Conservation (phyloP, 2,113 vertebrate genomes). For the Dunckerocampus dactyliophorus region DNA sequence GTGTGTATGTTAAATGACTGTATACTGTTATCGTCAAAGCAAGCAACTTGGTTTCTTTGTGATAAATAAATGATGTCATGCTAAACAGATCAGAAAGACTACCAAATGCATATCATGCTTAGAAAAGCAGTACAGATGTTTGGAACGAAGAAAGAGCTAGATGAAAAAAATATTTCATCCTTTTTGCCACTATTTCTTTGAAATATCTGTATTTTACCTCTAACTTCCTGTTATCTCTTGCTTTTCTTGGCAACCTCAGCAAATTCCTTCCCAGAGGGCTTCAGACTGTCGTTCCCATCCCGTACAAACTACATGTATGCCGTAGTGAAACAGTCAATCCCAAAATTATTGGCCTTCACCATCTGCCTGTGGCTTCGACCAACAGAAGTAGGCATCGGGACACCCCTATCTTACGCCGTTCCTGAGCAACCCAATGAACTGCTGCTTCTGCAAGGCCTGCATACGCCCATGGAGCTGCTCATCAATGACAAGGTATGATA, state of each 20-base stretch:
- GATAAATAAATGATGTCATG: slow-evolving; percentile 43
- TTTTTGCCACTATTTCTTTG: neutral
- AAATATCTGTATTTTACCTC: neutral
- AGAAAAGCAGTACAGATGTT: slow-evolving; percentile 17
- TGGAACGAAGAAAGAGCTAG: slow-evolving; percentile 5
- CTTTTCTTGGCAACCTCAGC: slow-evolving; percentile 35
- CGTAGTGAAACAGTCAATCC: slow-evolving; percentile 79
- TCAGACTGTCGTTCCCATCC: slow-evolving; percentile 85
- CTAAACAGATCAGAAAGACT: slow-evolving; percentile 35
- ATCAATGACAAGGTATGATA: slow-evolving; percentile 89
- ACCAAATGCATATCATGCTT: slow-evolving; percentile 9
- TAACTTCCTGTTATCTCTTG: neutral
- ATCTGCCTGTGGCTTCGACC: slow-evolving; percentile 90
- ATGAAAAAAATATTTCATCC: slow-evolving; percentile 14
- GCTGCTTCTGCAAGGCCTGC: slow-evolving; percentile 86
- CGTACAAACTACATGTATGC: slow-evolving; percentile 94
- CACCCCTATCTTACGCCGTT: slow-evolving; percentile 90
- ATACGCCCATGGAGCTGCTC: slow-evolving; percentile 86
- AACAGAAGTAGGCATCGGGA: slow-evolving; percentile 78
- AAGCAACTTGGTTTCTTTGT: slow-evolving; percentile 12
- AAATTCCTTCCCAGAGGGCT: slow-evolving; percentile 80
- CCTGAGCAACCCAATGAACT: slow-evolving; percentile 86
- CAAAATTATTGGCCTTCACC: slow-evolving; percentile 84
- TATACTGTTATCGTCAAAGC: slow-evolving; percentile 13
- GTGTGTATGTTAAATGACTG: neutral